Percentiles rank a stretch among this genome's conserved stretches.
Conservation (phyloP, 2,888 invertebrate species). For the Rhopalosiphum nymphaeae region DNA sequence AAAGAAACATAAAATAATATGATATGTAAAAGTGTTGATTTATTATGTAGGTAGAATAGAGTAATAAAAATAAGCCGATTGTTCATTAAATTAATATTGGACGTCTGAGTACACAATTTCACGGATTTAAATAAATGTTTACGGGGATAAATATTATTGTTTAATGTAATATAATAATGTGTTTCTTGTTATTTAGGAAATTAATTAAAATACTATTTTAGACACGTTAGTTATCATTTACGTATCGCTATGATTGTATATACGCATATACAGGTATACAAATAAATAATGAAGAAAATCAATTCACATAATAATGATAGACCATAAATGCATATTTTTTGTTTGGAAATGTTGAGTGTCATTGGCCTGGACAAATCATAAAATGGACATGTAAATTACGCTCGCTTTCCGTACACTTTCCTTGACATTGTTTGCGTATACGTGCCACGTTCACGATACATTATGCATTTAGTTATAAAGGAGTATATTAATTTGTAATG, state of each 20-base stretch:
- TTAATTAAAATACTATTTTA: neutral
- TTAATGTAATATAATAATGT: neutral
- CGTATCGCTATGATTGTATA: neutral
- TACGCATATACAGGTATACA: neutral
- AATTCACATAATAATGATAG: neutral
- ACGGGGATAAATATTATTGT: neutral
- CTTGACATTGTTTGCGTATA: slow-evolving; percentile 28
- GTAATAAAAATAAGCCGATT: neutral
- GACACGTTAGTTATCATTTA: neutral
- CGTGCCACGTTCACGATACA: neutral
- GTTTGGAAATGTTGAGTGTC: neutral
- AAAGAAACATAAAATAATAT: neutral
- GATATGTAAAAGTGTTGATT: neutral
- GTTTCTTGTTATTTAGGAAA: neutral
- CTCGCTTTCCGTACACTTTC: slow-evolving; percentile 36
- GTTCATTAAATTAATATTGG: neutral
- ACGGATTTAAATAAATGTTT: neutral
- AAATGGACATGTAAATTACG: slow-evolving; percentile 12
- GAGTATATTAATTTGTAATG: neutral
- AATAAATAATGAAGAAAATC: neutral
- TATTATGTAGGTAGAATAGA: neutral
- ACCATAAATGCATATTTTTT: neutral
- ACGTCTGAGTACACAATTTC: neutral
- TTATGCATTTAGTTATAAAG: neutral
- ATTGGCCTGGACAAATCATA: slow-evolving; percentile 13